These are phyloP conservation scores for Nowickia ferox DNA, from an alignment of 2,888 invertebrate species.

Conservation along the genomic window DNA sequence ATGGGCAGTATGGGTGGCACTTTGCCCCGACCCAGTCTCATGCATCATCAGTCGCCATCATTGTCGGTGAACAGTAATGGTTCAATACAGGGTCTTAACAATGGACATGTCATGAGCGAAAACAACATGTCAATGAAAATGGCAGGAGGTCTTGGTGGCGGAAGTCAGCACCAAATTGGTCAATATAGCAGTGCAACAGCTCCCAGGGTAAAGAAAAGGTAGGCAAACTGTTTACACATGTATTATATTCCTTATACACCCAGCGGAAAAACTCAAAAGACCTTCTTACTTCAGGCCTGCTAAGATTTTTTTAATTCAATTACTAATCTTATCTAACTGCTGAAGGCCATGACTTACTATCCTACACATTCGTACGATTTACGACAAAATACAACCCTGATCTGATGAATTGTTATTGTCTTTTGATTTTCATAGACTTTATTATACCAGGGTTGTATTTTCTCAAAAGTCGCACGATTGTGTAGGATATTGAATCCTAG, in stretches of 20 bases:
- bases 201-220: slow-evolving; percentile 93
- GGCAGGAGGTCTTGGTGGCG: slow-evolving; percentile 60
- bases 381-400: too few species aligned
- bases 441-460: too few species aligned
- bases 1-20: slow-evolving; percentile 83
- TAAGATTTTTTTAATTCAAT: too few species aligned
- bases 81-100: slow-evolving; percentile 76
- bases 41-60: slow-evolving; percentile 79
- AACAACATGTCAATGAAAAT: slow-evolving; percentile 66
- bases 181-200: slow-evolving; percentile 91
- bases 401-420: too few species aligned
- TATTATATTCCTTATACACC: neutral
- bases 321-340: too few species aligned
- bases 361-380: too few species aligned
- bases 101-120: slow-evolving; percentile 63
- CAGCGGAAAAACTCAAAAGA: neutral
- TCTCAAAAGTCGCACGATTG: too few species aligned
- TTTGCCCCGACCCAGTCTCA: slow-evolving; percentile 78
- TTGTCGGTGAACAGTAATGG: slow-evolving; percentile 80
- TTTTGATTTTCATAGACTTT: too few species aligned
- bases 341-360: too few species aligned
- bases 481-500: too few species aligned
- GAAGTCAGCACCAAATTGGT: slow-evolving; percentile 75
- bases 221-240: slow-evolving; percentile 80
- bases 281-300: too few species aligned